phyloP scores from a whole-genome alignment of 1,140 invertebrate species.

The Melitaea cinxia region DNA sequence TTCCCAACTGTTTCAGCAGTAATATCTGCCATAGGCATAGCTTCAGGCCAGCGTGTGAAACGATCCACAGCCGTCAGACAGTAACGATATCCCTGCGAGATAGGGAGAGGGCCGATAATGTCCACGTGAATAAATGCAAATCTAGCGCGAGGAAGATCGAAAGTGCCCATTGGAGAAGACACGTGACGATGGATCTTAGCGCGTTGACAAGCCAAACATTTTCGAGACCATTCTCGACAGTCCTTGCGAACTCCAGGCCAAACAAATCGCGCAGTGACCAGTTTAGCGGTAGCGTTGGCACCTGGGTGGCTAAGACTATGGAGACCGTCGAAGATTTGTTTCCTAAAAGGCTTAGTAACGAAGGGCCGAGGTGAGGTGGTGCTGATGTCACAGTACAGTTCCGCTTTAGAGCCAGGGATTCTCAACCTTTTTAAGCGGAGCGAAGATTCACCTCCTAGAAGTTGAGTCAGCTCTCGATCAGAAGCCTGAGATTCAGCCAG shows the following conservation, averaged over 20 bases:
- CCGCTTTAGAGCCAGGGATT: not conserved
- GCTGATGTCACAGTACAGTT: constrained; percentile 7
- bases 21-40: constrained; percentile 16
- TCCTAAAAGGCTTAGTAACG: constrained; percentile 8
- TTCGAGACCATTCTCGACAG: constrained; percentile 4
- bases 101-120: constrained; percentile 26
- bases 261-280: constrained; percentile 22
- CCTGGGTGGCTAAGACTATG: constrained; percentile 22
- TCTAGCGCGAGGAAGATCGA: constrained; percentile 8
- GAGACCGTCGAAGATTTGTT: constrained; percentile 12
- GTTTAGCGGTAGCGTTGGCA: constrained; percentile 8
- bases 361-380: not conserved
- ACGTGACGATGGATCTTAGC: constrained; percentile 19
- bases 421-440: not conserved
- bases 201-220: constrained; percentile 29
- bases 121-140: constrained; percentile 24
- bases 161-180: constrained; percentile 11
- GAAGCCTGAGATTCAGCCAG: constrained; percentile 34
- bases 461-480: not conserved
- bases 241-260: constrained; percentile 26
- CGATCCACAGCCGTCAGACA: constrained; percentile 31
- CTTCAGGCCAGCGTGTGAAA: constrained; percentile 30
- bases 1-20: constrained; percentile 25
- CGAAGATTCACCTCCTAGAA: not conserved
- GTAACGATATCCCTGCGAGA: constrained; percentile 18